Conservation (phyloP, 2,797 vertebrate genomes). For the Microcaecilia unicolor region DNA sequence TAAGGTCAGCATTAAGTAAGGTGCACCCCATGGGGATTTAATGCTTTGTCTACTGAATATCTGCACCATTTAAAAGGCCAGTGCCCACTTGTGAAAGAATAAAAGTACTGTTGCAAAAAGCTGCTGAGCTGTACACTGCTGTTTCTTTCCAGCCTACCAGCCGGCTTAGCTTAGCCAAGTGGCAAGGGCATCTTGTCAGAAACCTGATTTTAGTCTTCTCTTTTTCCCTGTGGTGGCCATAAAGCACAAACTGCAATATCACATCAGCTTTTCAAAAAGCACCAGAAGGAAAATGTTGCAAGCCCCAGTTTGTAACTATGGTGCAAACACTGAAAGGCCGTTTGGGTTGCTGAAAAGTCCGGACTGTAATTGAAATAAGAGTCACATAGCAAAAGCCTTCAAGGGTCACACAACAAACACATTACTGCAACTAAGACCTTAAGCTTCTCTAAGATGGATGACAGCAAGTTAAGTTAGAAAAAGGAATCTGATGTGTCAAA, state of each 20-base stretch:
- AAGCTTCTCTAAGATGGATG: not conserved
- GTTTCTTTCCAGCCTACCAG: no score
- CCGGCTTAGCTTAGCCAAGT: no score
- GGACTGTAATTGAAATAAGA: slow-evolving; percentile 19
- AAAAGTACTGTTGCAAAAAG: no score
- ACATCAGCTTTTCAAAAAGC: slow-evolving; percentile 37
- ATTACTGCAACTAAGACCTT: not conserved
- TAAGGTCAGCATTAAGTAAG: no score
- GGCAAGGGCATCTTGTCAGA: no score
- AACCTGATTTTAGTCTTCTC: slow-evolving; percentile 43
- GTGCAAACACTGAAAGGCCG: no score
- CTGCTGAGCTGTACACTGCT: no score
- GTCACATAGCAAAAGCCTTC: slow-evolving; percentile 5
- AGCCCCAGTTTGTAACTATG: slow-evolving; percentile 25
- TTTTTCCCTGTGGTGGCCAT: slow-evolving; percentile 39
- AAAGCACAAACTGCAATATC: slow-evolving; percentile 33
- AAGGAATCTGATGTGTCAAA: no score
- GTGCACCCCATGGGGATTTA: no score
- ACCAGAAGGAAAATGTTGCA: slow-evolving; percentile 32
- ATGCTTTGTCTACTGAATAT: no score
- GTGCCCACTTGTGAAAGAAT: no score
- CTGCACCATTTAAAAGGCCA: no score
- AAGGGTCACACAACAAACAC: not conserved
- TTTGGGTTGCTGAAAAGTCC: slow-evolving; percentile 15
- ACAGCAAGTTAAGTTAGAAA: not conserved